Conservation (phyloP, 1,140 invertebrate genomes). For the Eumeta japonica region DNA sequence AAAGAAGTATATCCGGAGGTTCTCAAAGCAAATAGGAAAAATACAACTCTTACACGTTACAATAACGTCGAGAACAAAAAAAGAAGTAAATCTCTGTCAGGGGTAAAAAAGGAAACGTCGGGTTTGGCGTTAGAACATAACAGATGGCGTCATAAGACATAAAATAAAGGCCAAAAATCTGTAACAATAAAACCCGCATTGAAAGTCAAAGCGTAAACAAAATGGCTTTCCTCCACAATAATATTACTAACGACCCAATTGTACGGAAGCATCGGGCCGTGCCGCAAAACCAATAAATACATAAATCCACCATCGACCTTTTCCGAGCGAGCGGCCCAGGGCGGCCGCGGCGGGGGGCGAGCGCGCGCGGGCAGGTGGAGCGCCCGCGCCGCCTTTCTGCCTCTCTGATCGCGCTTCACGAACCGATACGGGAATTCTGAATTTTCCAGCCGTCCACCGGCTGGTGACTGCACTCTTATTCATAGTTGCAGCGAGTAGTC, state of each 20-base stretch:
- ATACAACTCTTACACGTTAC: too few species aligned
- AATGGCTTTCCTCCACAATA: constrained; percentile 51
- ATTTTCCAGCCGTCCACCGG: constrained; percentile 26
- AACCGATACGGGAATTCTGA: constrained; percentile 32
- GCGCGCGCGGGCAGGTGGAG: neutral
- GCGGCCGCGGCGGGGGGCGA: constrained; percentile 12
- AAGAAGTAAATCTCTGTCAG: too few species aligned
- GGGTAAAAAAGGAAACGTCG: too few species aligned
- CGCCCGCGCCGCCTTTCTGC: too few species aligned
- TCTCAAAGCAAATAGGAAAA: too few species aligned
- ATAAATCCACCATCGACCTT: constrained; percentile 41
- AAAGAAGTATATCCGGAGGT: too few species aligned
- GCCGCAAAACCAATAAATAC: constrained; percentile 52
- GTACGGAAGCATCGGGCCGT: constrained; percentile 44
- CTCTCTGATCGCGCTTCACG: constrained; percentile 27
- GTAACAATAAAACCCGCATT: constrained; percentile 45
- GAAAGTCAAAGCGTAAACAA: constrained; percentile 50
- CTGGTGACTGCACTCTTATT: too few species aligned
- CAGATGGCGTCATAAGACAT: constrained; percentile 33
- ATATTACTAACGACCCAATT: constrained; percentile 55
- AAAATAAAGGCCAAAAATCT: constrained; percentile 36
- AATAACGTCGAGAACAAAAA: too few species aligned
- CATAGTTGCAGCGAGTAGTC: neutral
- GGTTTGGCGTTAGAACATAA: constrained; percentile 23
- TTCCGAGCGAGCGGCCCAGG: constrained; percentile 24